Evolutionary conservation across 2,113 vertebrate species (phyloP).

Genomic region (Bufo gargarizans): DNA sequence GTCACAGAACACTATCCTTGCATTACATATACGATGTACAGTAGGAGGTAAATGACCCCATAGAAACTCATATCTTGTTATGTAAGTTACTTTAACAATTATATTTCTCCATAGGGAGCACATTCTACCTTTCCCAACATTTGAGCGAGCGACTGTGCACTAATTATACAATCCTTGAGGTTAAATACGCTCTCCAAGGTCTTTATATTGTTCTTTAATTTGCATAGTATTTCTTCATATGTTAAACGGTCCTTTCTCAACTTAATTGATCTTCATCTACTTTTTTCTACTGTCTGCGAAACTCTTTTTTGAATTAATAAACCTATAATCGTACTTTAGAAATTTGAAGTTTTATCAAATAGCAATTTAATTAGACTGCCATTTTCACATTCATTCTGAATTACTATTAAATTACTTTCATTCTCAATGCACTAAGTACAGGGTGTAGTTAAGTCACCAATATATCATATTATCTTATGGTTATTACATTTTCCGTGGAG

Average conservation of each 20-base stretch:
- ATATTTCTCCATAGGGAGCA: conserved; percentile 22
- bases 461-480: neutral
- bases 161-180: conserved; percentile 42
- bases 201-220: conserved; percentile 50
- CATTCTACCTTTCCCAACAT: neutral
- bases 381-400: neutral
- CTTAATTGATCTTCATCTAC: conserved; percentile 27
- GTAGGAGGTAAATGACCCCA: neutral
- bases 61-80: conserved; percentile 21
- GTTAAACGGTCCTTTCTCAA: conserved; percentile 33
- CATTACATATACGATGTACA: neutral
- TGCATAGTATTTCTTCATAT: conserved; percentile 39
- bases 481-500: neutral
- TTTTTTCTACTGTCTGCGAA: conserved; percentile 7
- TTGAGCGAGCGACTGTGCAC: neutral
- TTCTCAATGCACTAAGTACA: neutral
- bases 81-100: conserved; percentile 34
- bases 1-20: neutral
- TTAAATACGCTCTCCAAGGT: conserved; percentile 43
- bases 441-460: neutral
- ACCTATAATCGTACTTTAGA: conserved; percentile 6
- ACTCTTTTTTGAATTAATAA: conserved; percentile 30
- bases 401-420: conserved; percentile 6
- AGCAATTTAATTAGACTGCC: conserved; percentile 17
- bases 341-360: conserved; percentile 34